These are phyloP conservation scores for Ladona fulva DNA, from an alignment of 1,140 invertebrate genomes.

Conservation along the genomic window DNA sequence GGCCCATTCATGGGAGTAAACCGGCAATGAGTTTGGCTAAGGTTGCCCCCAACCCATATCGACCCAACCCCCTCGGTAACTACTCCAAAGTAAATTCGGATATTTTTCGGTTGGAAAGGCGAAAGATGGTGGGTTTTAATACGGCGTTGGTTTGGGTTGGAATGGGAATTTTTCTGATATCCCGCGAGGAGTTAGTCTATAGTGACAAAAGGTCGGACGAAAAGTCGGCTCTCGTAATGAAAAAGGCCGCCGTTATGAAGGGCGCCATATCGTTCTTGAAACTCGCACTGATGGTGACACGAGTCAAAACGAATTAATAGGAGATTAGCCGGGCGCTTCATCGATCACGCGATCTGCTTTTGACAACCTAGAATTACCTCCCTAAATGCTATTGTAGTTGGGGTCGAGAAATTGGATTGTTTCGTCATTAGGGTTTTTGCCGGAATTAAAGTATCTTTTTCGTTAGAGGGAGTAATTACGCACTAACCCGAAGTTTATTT, in stretches of 20 bases:
- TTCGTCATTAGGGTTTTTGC: no score
- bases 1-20: neutral
- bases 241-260: neutral
- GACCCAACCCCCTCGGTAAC: neutral
- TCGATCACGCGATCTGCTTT: neutral
- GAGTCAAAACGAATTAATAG: slow-evolving; percentile 2
- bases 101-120: neutral
- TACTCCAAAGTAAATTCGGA: neutral
- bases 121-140: neutral
- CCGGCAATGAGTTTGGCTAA: neutral
- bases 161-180: no score
- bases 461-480: no score
- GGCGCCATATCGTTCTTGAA: neutral
- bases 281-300: neutral
- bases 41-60: neutral
- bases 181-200: neutral
- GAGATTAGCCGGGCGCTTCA: neutral
- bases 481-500: no score
- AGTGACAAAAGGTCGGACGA: neutral
- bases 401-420: neutral
- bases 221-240: neutral
- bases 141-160: neutral
- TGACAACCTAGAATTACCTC: no score
- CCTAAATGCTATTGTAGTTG: neutral
- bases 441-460: no score